These are phyloP conservation scores for Sebastes miniatus DNA, from an alignment of 2,797 vertebrate genomes.

Conservation along the genomic window DNA sequence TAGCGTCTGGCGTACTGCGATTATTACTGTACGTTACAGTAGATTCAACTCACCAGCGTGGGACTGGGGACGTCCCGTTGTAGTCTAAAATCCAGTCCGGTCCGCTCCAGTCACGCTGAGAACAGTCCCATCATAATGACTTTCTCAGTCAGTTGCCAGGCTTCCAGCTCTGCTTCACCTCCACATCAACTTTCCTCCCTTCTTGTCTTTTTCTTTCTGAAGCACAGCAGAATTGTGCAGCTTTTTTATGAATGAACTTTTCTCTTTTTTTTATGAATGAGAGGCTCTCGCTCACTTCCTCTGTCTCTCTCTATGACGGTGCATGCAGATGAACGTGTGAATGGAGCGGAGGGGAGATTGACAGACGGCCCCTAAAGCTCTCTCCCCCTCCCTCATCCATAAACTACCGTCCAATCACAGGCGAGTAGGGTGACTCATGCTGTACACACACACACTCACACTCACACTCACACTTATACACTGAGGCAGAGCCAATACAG, in stretches of 20 bases:
- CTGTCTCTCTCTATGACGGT: slow-evolving; percentile 69
- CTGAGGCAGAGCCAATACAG: slow-evolving; percentile 45
- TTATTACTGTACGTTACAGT: neutral
- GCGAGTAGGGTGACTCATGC: slow-evolving; percentile 86
- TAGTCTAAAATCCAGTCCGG: slow-evolving; percentile 39
- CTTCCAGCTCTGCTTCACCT: slow-evolving; percentile 41
- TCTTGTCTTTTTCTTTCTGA: slow-evolving; percentile 29
- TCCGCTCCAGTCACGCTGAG: slow-evolving; percentile 36
- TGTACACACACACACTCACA: slow-evolving; percentile 77
- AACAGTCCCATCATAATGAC: slow-evolving; percentile 46
- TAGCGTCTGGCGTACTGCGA: neutral
- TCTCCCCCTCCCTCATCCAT: slow-evolving; percentile 62
- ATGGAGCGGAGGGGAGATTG: slow-evolving; percentile 88
- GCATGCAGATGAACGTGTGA: slow-evolving; percentile 88
- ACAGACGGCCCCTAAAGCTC: slow-evolving; percentile 83
- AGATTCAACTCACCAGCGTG: slow-evolving; percentile 60
- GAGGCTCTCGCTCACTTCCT: slow-evolving; percentile 59
- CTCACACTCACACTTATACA: slow-evolving; percentile 34
- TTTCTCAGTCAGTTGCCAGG: slow-evolving; percentile 35
- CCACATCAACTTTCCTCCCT: slow-evolving; percentile 44
- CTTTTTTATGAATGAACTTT: slow-evolving; percentile 90
- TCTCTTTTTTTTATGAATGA: slow-evolving; percentile 84
- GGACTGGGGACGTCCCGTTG: slow-evolving; percentile 46
- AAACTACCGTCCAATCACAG: slow-evolving; percentile 85
- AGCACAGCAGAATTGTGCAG: slow-evolving; percentile 67